Conservation (phyloP, 1,140 invertebrate species). For the Drosophila lacteicornis region DNA sequence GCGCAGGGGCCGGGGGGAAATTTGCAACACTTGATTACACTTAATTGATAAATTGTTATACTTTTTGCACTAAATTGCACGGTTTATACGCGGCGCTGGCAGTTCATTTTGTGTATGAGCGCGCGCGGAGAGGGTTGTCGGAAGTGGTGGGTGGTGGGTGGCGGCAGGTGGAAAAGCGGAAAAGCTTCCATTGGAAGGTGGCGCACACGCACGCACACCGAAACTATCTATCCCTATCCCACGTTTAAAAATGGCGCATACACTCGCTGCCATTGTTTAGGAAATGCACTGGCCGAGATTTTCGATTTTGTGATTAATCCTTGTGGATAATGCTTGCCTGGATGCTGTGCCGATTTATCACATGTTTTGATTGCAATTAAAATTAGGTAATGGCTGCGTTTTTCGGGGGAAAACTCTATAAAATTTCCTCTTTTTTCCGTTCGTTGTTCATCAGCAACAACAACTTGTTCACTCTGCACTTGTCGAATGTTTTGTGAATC, state of each 20-base stretch:
- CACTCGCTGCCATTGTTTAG: slow-evolving; percentile 79
- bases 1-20: slow-evolving; percentile 1
- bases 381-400: slow-evolving; percentile 38
- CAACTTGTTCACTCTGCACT: slow-evolving; percentile 83
- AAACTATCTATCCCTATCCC: slow-evolving; percentile 83
- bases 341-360: slow-evolving; percentile 17
- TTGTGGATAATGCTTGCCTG: background rate
- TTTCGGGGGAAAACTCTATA: slow-evolving; percentile 33
- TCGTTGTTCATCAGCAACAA: slow-evolving; percentile 81
- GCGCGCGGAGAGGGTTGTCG: slow-evolving; percentile 5
- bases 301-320: slow-evolving; percentile 2
- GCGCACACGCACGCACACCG: slow-evolving; percentile 75
- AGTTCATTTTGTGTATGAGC: slow-evolving; percentile 61
- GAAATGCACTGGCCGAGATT: slow-evolving; percentile 72
- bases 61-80: slow-evolving; percentile 62
- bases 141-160: background rate
- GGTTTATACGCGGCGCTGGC: slow-evolving; percentile 47
- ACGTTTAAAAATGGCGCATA: slow-evolving; percentile 82
- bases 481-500: slow-evolving; percentile 82
- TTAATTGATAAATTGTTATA: slow-evolving; percentile 66
- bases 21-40: slow-evolving; percentile 64
- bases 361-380: slow-evolving; percentile 27
- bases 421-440: slow-evolving; percentile 61
- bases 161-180: slow-evolving; percentile 18
- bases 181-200: slow-evolving; percentile 76